Base-by-base conservation (phyloP, 2,888 invertebrate species). In the Hirtodrosophila alboralis region DNA sequence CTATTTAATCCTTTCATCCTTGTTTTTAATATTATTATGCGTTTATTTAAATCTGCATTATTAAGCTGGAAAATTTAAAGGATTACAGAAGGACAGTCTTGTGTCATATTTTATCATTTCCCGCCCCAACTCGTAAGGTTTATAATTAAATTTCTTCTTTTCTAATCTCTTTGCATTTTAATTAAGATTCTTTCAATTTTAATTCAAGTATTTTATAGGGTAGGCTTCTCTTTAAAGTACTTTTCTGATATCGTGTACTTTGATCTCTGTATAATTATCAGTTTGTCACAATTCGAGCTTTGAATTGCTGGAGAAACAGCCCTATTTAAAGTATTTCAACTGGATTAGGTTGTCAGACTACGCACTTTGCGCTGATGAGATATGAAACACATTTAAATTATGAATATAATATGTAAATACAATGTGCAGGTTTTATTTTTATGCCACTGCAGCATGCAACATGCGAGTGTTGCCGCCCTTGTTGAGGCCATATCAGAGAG, bases 331-430 rank as follows among this genome's bases (percentile, higher is more conserved):
- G n/a, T 23, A 23, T 4, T 5, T 21, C 18, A 31, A 18, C 45
- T 27, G 51, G 68, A 48, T 73, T 49, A 53, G 44, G 36, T 43
- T 48, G 51, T 28, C 47, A 9, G 28, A 9, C 43, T 8, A 23
- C 48, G 59, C 59, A 59, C 31, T 62, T 45, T 63, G 45, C 28
- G 45, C 58, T 70, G 62, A 67, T 73, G 44, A 61, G 59, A 48
- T 74, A 52, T 69, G 57, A 49, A 62, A 51, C 57, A 65, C 51
- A 84, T 80, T 84, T 69, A 74, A 77, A 78, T 64, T 53, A 45
- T 73, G 52, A 48, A 48, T 67, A 44, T 7, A 21, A 5, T 43
- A 34, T 33, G 41, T 44, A 37, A 37, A 56, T 47, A 44, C 23
- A 21, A 27, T 18, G n/a, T n/a, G 26, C 41, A 26, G 5, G 14